These are phyloP conservation scores for Thamnaconus septentrionalis DNA, from an alignment of 2,113 vertebrate genomes.

Conservation along the genomic window DNA sequence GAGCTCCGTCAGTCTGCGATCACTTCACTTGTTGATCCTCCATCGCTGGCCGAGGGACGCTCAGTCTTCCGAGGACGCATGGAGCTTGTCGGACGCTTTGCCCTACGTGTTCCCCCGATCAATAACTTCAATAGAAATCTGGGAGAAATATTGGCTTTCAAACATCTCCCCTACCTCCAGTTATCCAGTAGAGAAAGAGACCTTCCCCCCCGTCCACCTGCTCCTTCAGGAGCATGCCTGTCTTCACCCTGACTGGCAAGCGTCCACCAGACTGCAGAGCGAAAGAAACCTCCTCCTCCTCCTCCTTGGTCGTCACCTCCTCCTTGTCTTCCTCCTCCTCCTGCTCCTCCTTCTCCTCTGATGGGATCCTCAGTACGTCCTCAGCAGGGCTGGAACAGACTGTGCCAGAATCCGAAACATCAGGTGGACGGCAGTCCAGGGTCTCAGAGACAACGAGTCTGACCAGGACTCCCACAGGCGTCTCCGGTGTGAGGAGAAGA, in stretches of 20 bases:
- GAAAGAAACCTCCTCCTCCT: conserved; percentile 23
- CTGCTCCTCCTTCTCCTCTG: conserved; percentile 9
- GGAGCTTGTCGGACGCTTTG: too few species aligned
- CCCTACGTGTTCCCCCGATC: too few species aligned
- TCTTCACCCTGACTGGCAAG: conserved; percentile 33
- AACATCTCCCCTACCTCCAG: too few species aligned
- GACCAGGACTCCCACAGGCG: conserved; percentile 46
- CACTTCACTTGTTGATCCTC: background rate
- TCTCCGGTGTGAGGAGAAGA: conserved; percentile 28
- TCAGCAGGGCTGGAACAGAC: background rate
- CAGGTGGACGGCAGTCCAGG: conserved; percentile 46
- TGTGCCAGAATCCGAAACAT: conserved; percentile 46
- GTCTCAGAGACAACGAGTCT: conserved; percentile 11
- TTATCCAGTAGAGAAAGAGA: too few species aligned
- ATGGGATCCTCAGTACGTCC: conserved; percentile 2
- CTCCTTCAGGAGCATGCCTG: conserved; percentile 16
- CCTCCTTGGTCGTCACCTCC: conserved; percentile 13
- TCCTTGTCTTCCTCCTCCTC: conserved; percentile 19
- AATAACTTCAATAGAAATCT: too few species aligned
- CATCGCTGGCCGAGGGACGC: too few species aligned
- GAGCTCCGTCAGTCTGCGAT: background rate
- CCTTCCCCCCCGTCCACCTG: background rate
- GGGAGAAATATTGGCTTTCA: too few species aligned
- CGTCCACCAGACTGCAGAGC: conserved; percentile 22
- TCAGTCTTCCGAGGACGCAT: too few species aligned